A percentile compares a stretch with the other conserved stretches of the same genome.
Conservation (phyloP, 2,888 invertebrate species). For the Corbicula japonica region DNA sequence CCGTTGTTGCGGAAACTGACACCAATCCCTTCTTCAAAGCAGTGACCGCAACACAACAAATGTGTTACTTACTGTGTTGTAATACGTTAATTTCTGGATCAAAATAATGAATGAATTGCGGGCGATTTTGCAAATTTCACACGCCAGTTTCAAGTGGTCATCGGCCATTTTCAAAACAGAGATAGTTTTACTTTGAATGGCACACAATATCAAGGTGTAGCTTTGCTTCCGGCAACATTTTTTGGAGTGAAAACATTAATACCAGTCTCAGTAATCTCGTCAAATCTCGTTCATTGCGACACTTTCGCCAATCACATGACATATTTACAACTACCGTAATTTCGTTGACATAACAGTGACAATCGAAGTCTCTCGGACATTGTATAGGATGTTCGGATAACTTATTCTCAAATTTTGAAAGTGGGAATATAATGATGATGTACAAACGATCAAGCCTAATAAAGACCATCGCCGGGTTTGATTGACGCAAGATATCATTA, state of each 20-base stretch:
- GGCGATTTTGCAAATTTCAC: slow-evolving; percentile 39
- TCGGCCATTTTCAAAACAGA: slow-evolving; percentile 33
- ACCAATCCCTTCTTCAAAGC: slow-evolving; percentile 27
- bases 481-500: slow-evolving; percentile 36
- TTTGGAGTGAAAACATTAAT: slow-evolving; percentile 20
- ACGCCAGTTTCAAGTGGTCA: slow-evolving; percentile 42
- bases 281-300: slow-evolving; percentile 26
- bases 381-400: slow-evolving; percentile 33
- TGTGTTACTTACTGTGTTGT: slow-evolving; percentile 27
- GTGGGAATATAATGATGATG: slow-evolving; percentile 30
- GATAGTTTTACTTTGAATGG: slow-evolving; percentile 15
- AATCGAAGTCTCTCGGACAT: slow-evolving; percentile 28
- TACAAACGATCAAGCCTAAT: slow-evolving; percentile 29
- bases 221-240: slow-evolving; percentile 16
- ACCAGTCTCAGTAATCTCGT: slow-evolving; percentile 30
- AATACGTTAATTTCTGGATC: slow-evolving; percentile 36
- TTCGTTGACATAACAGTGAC: slow-evolving; percentile 42
- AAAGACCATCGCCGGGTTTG: slow-evolving; percentile 13
- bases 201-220: slow-evolving; percentile 33
- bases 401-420: slow-evolving; percentile 45
- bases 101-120: slow-evolving; percentile 29
- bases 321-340: slow-evolving; percentile 37
- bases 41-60: slow-evolving; percentile 16
- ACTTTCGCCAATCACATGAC: slow-evolving; percentile 27
- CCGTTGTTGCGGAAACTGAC: too few relatives aligned